Percentiles rank a stretch among this genome's conserved stretches.
Conservation (phyloP, 2,888 invertebrate genomes). For the Julus scanicus region DNA sequence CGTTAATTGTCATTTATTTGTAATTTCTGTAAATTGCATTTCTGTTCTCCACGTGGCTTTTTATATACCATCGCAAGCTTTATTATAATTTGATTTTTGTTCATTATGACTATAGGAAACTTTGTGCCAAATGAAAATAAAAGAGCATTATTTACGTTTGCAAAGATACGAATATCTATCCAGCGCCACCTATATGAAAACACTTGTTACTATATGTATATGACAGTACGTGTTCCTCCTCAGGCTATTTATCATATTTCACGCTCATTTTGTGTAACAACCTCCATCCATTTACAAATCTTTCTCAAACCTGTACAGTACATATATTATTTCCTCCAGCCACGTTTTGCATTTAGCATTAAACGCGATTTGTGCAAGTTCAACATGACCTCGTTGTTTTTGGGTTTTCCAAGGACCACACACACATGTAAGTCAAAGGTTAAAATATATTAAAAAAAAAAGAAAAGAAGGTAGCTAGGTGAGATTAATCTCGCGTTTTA, state of each 20-base stretch:
- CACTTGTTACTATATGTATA: background rate
- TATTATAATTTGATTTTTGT: slow-evolving; percentile 11
- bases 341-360: background rate
- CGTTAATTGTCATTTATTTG: background rate
- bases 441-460: too few relatives aligned
- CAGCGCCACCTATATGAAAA: background rate
- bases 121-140: slow-evolving; percentile 27
- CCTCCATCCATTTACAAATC: background rate
- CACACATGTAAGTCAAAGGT: background rate
- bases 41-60: background rate
- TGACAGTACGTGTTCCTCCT: background rate
- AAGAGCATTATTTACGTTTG: slow-evolving; percentile 26
- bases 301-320: background rate
- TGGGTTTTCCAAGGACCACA: background rate
- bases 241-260: too few relatives aligned
- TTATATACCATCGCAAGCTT: background rate
- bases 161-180: background rate
- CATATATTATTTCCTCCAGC: background rate
- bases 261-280: background rate
- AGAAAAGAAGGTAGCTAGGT: too few relatives aligned
- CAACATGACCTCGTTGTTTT: background rate
- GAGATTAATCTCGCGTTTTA: too few relatives aligned
- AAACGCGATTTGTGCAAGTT: slow-evolving; percentile 3
- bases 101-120: slow-evolving; percentile 20
- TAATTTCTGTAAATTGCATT: background rate